phyloP scores from a whole-genome alignment of 2,888 invertebrate species.

The Agrochola macilenta region DNA sequence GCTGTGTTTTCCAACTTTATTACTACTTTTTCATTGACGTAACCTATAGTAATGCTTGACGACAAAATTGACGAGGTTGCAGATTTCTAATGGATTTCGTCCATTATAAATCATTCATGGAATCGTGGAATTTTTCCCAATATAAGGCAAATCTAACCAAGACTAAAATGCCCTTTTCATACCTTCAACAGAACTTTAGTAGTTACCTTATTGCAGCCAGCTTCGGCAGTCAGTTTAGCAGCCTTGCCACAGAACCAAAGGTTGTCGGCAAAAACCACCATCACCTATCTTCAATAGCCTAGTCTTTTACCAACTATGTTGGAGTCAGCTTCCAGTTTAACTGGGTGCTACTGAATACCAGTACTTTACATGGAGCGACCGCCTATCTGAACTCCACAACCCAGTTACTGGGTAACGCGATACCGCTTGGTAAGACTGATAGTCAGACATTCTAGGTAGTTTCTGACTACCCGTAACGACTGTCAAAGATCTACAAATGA shows the following conservation, averaged over 20 bases:
- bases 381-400: too few relatives aligned
- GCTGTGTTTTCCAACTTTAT: conserved; percentile 6
- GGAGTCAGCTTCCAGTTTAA: neutral
- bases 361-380: neutral
- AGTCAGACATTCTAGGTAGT: neutral
- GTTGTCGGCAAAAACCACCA: too few relatives aligned
- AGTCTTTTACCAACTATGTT: neutral
- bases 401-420: too few relatives aligned
- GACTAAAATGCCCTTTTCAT: too few relatives aligned
- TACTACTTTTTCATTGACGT: neutral
- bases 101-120: too few relatives aligned
- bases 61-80: neutral
- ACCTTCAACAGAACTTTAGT: neutral
- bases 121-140: too few relatives aligned
- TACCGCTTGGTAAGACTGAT: neutral
- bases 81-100: neutral
- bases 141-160: too few relatives aligned
- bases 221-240: too few relatives aligned
- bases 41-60: neutral
- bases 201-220: too few relatives aligned
- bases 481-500: neutral
- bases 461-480: neutral
- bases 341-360: neutral
- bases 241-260: too few relatives aligned
- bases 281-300: neutral